A percentile compares a stretch with the other conserved stretches of the same genome.
Evolutionary conservation across 2,888 invertebrate genomes (phyloP).

Genomic region (Brachyopa scutellaris): DNA sequence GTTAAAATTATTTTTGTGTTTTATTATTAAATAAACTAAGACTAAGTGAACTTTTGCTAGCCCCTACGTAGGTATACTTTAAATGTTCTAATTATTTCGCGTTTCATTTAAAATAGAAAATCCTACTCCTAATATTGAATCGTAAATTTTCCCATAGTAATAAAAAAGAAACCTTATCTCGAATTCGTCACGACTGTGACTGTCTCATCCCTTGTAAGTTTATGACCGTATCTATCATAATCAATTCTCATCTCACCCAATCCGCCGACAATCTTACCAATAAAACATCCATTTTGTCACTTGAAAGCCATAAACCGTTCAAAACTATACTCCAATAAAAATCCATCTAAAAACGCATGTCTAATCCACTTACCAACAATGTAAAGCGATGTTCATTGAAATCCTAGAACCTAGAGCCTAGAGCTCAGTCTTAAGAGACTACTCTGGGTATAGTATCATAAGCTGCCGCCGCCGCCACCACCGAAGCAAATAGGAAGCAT

Average conservation of each 20-base stretch:
- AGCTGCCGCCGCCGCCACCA: not conserved
- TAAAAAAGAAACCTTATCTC: too few relatives aligned
- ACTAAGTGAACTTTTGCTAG: too few relatives aligned
- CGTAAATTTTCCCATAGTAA: too few relatives aligned
- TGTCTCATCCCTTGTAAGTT: constrained; percentile 21
- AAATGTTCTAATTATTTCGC: too few relatives aligned
- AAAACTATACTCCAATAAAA: constrained; percentile 44
- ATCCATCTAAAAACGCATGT: constrained; percentile 8
- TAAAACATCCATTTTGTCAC: constrained; percentile 69
- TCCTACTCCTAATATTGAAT: too few relatives aligned
- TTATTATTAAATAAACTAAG: too few relatives aligned
- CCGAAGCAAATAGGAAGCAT: constrained; percentile 43
- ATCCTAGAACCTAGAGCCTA: constrained; percentile 52
- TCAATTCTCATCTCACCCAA: constrained; percentile 21
- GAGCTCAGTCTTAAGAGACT: constrained; percentile 56
- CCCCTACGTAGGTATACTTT: too few relatives aligned
- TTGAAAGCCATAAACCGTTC: constrained; percentile 50
- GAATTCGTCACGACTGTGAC: too few relatives aligned
- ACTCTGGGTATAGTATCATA: constrained; percentile 2
- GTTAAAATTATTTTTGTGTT: too few relatives aligned
- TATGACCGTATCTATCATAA: constrained; percentile 34
- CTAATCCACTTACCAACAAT: constrained; percentile 35
- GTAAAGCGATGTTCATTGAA: constrained; percentile 27
- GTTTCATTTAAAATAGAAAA: too few relatives aligned
- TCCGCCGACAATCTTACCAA: constrained; percentile 24